Evolutionary conservation across 1,140 invertebrate genomes (phyloP), one percentile per base, ranked within the genome.

Genomic region (Orchestia grillus): DNA sequence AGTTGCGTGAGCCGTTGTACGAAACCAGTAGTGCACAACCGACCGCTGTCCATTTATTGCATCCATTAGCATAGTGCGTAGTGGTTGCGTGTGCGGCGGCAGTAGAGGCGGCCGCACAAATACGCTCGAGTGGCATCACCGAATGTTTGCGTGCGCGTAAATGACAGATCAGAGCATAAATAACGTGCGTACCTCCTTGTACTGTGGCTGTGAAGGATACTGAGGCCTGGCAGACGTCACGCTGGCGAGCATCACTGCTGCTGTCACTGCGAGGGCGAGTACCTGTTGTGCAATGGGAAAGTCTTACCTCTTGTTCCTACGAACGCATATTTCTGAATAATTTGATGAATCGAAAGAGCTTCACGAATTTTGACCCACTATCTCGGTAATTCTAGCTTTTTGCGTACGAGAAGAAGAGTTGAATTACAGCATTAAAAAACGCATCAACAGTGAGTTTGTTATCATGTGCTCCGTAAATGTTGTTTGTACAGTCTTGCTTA

Each of bases 171-270:
- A 36, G 15, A 1, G 19, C 47, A 19, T 53, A 19, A 8, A 53
- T 19, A 53, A 53, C 6, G 19, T 53, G 47, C 47, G 41, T 87
- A 96, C 95, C 95, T 96, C 95, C 41, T 96, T 96, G 95, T 96
- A 96, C 87, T 44, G 95, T 11, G 77, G 45, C 45, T 44, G 62
- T 36, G 57, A 42, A 62, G 95, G 62, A 62, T 87, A 91, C 40
- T 45, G 53, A 8, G 53, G 90, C 44, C 90, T 92, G 28, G n/a
- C 95, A 87, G 57, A 62, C 43, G 77, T 42, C 53, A 96, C 95
- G 95, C 62, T 91, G 45, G 36, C 42, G 6, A 96, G 88, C 95
- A 96, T 41, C 43, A 47, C 95, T 87, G 57, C 87, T 53, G 95
- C 95, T 96, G 62, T 95, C 47, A 95, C 28, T 95, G 87, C 96